These are phyloP conservation scores for Clarias pachynema DNA, from an alignment of 2,797 vertebrate species.

Conservation along the genomic window DNA sequence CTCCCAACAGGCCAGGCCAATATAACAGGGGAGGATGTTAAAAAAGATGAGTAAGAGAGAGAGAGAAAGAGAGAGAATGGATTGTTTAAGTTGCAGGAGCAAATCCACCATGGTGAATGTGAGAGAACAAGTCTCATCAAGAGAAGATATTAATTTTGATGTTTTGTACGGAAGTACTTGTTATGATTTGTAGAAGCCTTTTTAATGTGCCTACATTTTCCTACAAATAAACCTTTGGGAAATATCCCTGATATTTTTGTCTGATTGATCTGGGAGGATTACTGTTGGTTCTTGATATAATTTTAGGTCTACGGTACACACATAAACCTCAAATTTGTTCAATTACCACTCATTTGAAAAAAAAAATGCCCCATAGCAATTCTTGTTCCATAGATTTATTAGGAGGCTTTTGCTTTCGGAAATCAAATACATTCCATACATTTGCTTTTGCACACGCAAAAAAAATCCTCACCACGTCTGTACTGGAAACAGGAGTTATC, in stretches of 20 bases:
- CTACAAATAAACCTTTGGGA: slow-evolving; percentile 73
- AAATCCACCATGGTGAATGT: slow-evolving; percentile 71
- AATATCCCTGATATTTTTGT: slow-evolving; percentile 70
- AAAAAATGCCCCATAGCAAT: neutral
- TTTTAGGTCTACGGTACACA: slow-evolving; percentile 28
- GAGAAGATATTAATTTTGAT: slow-evolving; percentile 71
- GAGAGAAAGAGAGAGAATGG: slow-evolving; percentile 62
- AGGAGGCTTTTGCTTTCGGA: slow-evolving; percentile 6
- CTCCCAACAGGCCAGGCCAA: slow-evolving; percentile 71
- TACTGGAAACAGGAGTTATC: slow-evolving; percentile 28
- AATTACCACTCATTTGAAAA: neutral
- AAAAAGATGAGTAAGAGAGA: slow-evolving; percentile 70
- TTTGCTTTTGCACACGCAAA: slow-evolving; percentile 1
- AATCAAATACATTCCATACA: slow-evolving; percentile 28
- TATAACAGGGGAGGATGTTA: slow-evolving; percentile 67
- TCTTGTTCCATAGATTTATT: slow-evolving; percentile 26
- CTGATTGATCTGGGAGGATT: slow-evolving; percentile 72
- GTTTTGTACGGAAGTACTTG: slow-evolving; percentile 66
- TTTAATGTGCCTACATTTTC: slow-evolving; percentile 65
- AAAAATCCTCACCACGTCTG: neutral
- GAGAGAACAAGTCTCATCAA: slow-evolving; percentile 75
- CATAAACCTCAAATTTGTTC: slow-evolving; percentile 8
- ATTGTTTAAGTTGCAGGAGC: slow-evolving; percentile 73
- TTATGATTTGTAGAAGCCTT: slow-evolving; percentile 62
- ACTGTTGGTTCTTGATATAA: slow-evolving; percentile 59